Percentiles rank a stretch among this genome's conserved stretches.
phyloP scores from a whole-genome alignment of 2,113 vertebrate genomes.

The Blennius ocellaris region DNA sequence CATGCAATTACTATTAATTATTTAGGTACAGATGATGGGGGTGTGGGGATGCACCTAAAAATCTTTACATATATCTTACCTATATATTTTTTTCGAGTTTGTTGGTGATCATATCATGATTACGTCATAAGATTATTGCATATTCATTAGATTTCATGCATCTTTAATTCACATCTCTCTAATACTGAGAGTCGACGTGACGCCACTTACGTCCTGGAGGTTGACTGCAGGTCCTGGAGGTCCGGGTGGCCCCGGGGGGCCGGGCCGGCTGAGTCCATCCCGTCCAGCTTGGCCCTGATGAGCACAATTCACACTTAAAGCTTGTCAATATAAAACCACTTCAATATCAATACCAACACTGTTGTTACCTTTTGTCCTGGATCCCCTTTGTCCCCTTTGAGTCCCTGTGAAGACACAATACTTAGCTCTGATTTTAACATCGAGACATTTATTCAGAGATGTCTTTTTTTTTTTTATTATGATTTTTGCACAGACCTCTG shows the following conservation, averaged over 20 bases:
- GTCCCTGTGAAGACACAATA: constrained; percentile 80
- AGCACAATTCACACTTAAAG: not conserved
- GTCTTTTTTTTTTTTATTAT: not conserved
- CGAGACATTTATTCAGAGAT: not conserved
- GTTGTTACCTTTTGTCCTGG: constrained; percentile 87
- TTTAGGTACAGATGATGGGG: too few relatives aligned
- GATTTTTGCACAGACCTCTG: constrained; percentile 69
- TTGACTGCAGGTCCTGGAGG: constrained; percentile 85
- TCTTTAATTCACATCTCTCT: too few relatives aligned
- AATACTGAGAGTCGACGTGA: too few relatives aligned
- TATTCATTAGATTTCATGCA: too few relatives aligned
- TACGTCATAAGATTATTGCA: too few relatives aligned
- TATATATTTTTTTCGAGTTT: too few relatives aligned
- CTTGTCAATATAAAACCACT: not conserved
- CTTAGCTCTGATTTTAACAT: not conserved
- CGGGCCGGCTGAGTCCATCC: constrained; percentile 84
- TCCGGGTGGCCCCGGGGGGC: constrained; percentile 90
- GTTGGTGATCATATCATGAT: too few relatives aligned
- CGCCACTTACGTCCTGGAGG: constrained; percentile 86
- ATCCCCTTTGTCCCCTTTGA: constrained; percentile 88
- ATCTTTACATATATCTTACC: too few relatives aligned
- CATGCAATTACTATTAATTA: too few relatives aligned
- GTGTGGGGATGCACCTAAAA: too few relatives aligned
- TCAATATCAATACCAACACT: not conserved
- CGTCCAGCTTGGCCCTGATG: constrained; percentile 89